Base-by-base conservation (phyloP, 1,140 invertebrate species). In the Pteromalus puparum region DNA sequence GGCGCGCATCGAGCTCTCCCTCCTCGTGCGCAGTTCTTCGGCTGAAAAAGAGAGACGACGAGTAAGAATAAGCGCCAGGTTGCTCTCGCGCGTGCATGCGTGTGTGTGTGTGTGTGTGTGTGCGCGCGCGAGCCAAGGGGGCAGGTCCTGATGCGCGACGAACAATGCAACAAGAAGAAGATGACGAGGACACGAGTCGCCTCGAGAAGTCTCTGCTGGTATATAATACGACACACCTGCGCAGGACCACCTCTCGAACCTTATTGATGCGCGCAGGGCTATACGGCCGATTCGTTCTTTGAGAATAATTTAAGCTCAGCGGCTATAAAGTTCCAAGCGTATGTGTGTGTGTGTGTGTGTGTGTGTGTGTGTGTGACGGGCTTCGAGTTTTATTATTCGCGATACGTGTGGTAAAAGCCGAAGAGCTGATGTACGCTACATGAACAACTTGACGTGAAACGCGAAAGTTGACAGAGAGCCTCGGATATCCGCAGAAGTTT, bases 1-100 rank as follows among this genome's bases (percentile, higher is more conserved):
- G 82, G 13, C 68, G 26, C 24, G 82, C 65, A 78, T 82, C 81
- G 81, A 68, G 81, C 73, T 76, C 81, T 67, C 61, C 34, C 34
- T 42, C 81, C 87, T 87, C 86, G 84, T 85, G 85, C 76, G 77
- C 77, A 18, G 15, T 84, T 80, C 76, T 81, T 82, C 24, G 7
- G 38, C 12, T 15, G 68, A 80, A 30, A 65, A 21, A 74, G 46
- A 65, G n/a, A 79, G 78, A 42, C 34, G 21, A 7, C 2, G 53
- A 61, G 53, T 4, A 21, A 61, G 76, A 65, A 21, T 75, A 30
- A 26, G 53, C 15, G 61, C 77, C 53, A 38, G 30, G 30, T 34
- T 34, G 30, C 30, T n/a, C n/a, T n/a, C n/a, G n/a, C n/a, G n/a
- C n/a, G n/a, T n/a, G n/a, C 6, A 5, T 34, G 34, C 6, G 34